phyloP scores from a whole-genome alignment of 2,113 vertebrate genomes.

The Turdus rufiventris region DNA sequence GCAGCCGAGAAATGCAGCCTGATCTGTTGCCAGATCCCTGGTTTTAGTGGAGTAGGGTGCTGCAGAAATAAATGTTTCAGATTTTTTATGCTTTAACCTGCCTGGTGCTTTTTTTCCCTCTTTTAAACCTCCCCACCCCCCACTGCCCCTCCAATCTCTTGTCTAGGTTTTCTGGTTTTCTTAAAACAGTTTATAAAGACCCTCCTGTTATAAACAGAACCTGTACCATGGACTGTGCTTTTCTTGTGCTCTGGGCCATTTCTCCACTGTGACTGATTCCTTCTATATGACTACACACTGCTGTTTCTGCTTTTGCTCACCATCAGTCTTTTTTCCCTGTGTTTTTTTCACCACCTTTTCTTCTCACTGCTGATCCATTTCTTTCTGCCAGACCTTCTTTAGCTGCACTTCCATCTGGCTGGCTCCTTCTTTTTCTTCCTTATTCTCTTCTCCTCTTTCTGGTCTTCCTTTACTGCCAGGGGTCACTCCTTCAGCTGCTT shows the following conservation, averaged over 20 bases:
- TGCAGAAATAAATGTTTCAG: background rate
- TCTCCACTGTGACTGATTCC: background rate
- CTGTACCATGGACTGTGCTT: rapidly evolving
- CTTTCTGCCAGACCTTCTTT: background rate
- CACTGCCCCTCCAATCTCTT: rapidly evolving
- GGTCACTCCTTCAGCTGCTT: background rate
- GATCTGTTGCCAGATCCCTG: background rate
- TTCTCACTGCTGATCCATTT: background rate
- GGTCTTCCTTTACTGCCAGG: background rate
- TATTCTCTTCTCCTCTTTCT: background rate
- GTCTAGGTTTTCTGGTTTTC: background rate
- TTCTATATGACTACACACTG: background rate
- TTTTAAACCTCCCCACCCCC: rapidly evolving
- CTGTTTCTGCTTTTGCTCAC: background rate
- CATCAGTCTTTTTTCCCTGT: background rate
- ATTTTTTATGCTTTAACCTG: background rate
- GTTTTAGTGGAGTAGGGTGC: background rate
- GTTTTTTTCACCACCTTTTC: background rate
- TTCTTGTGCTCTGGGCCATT: background rate
- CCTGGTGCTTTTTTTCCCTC: background rate
- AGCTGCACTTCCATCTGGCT: background rate
- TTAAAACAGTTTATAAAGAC: background rate
- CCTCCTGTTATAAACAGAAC: background rate
- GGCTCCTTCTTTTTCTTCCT: background rate
- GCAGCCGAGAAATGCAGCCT: background rate